phyloP scores from a whole-genome alignment of 2,888 invertebrate species.

The Aethes cnicana region DNA sequence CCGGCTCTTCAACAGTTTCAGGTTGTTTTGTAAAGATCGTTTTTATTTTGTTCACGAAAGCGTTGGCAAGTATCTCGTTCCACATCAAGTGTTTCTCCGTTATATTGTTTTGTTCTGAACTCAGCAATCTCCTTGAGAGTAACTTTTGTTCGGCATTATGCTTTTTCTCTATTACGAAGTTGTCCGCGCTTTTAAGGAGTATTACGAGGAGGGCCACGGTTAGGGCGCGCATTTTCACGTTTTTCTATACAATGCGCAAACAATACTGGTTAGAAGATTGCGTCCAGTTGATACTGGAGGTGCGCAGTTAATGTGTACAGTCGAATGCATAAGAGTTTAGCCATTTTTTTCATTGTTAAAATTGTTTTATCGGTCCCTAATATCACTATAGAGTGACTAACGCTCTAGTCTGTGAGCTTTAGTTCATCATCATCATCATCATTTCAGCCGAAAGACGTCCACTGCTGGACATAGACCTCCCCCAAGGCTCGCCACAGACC shows the following conservation, averaged over 20 bases:
- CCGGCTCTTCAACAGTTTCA: constrained; percentile 37
- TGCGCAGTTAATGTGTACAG: constrained; percentile 54
- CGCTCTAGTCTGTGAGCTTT: too few species aligned
- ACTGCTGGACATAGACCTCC: too few species aligned
- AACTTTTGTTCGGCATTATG: constrained; percentile 53
- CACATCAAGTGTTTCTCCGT: constrained; percentile 54
- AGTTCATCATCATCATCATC: too few species aligned
- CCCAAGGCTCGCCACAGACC: too few species aligned
- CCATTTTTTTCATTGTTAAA: neutral
- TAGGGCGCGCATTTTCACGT: constrained; percentile 60
- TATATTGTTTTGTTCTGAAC: constrained; percentile 44
- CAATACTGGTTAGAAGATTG: constrained; percentile 63
- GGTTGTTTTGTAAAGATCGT: constrained; percentile 50
- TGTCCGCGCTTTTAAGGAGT: constrained; percentile 50
- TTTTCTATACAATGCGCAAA: constrained; percentile 51
- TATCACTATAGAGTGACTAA: neutral
- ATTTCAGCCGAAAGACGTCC: too few species aligned
- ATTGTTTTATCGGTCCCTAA: neutral
- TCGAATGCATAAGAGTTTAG: constrained; percentile 25
- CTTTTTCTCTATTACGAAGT: constrained; percentile 45
- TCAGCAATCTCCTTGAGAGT: constrained; percentile 67
- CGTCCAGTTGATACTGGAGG: constrained; percentile 57
- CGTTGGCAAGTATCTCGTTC: constrained; percentile 68
- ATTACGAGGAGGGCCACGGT: constrained; percentile 54
- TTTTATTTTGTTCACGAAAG: constrained; percentile 62